Percentiles rank a stretch among this genome's conserved stretches.
These are phyloP conservation scores for Enteromius trimaculatus DNA, from an alignment of 2,797 vertebrate species.

Conservation along the genomic window DNA sequence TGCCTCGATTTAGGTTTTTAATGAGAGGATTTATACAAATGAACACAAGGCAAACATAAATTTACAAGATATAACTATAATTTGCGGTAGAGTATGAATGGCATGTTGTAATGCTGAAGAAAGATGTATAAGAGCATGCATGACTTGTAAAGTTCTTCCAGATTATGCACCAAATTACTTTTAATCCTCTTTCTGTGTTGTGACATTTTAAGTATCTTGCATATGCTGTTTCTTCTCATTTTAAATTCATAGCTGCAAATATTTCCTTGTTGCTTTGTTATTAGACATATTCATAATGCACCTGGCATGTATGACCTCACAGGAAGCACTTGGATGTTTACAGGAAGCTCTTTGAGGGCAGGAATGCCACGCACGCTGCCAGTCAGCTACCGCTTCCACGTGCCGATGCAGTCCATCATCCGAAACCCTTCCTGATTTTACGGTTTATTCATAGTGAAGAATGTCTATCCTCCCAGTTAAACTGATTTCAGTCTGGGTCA, in stretches of 20 bases:
- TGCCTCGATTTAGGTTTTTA: conserved; percentile 58
- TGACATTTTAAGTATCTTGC: conserved; percentile 56
- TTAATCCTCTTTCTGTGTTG: conserved; percentile 73
- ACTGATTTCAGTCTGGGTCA: conserved; percentile 48
- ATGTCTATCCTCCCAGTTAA: conserved; percentile 61
- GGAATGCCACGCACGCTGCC: conserved; percentile 67
- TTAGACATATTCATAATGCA: conserved; percentile 53
- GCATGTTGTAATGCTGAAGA: conserved; percentile 1
- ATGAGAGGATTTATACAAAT: not conserved
- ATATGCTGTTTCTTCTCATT: conserved; percentile 7
- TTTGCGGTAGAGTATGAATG: not conserved
- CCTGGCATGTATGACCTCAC: conserved; percentile 56
- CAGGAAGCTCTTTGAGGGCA: conserved; percentile 76
- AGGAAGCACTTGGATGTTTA: conserved; percentile 81
- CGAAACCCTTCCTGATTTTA: conserved; percentile 69
- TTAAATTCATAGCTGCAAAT: conserved; percentile 57
- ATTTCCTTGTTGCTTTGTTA: conserved; percentile 53
- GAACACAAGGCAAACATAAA: not conserved
- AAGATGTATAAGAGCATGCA: conserved; percentile 59
- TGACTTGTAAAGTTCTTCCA: conserved; percentile 61
- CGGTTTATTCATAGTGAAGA: conserved; percentile 67
- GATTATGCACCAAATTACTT: conserved; percentile 76
- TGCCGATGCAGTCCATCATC: conserved; percentile 43
- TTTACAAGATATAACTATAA: not conserved
- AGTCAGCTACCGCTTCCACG: conserved; percentile 58